Percentiles rank a stretch among this genome's conserved stretches.
phyloP scores from a whole-genome alignment of 2,888 invertebrate species.

The Dilophus febrilis region DNA sequence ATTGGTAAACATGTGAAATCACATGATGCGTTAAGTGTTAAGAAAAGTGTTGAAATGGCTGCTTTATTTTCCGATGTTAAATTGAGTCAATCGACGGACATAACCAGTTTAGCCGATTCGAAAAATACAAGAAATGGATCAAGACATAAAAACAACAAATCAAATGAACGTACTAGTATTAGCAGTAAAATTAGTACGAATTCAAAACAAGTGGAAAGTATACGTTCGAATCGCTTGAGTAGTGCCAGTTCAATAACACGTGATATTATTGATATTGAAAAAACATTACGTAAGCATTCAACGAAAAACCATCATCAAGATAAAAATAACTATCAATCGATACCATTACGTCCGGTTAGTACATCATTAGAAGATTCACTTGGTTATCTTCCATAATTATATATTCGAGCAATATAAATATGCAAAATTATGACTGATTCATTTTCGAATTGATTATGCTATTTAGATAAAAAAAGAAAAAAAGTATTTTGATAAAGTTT shows the following conservation, averaged over 20 bases:
- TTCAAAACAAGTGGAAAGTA: constrained; percentile 14
- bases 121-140: constrained; percentile 12
- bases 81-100: constrained; percentile 51
- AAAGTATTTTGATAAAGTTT: too few species aligned
- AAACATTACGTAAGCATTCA: not conserved
- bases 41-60: constrained; percentile 78
- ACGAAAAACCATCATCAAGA: not conserved
- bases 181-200: constrained; percentile 20
- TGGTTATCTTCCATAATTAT: constrained; percentile 31
- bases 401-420: too few species aligned
- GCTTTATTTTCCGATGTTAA: constrained; percentile 67
- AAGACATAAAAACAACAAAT: too few species aligned
- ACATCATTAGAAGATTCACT: constrained; percentile 31
- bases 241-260: not conserved
- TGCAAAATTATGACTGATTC: too few species aligned
- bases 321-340: constrained; percentile 21
- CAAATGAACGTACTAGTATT: too few species aligned
- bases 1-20: constrained; percentile 33
- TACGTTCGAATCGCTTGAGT: not conserved
- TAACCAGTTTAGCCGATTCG: constrained; percentile 31
- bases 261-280: not conserved
- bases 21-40: constrained; percentile 61
- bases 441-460: too few species aligned
- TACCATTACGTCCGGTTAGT: constrained; percentile 23
- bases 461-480: too few species aligned